Percentiles rank a stretch among this genome's conserved stretches.
phyloP scores from a whole-genome alignment of 2,113 vertebrate genomes.

The Coptodon bakossiorum region DNA sequence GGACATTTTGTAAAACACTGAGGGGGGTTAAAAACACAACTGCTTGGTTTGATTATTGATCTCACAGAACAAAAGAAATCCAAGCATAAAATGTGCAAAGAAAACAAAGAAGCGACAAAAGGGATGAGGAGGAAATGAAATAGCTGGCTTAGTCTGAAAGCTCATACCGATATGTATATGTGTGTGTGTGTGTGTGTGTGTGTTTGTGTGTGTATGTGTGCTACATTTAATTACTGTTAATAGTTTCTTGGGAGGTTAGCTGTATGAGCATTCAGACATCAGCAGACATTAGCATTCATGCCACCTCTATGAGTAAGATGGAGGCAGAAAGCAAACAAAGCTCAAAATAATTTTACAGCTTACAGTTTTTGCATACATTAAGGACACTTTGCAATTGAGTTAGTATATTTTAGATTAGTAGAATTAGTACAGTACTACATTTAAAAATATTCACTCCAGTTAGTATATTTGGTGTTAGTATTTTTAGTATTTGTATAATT shows the following conservation, averaged over 20 bases:
- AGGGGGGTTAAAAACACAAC: not conserved
- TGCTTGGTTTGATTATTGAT: not conserved
- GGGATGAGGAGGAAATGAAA: not conserved
- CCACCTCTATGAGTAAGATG: not conserved
- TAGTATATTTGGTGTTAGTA: not conserved
- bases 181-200: not conserved
- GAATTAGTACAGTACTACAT: not conserved
- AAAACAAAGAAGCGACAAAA: not conserved
- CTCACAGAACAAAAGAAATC: not conserved
- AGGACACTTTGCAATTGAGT: not conserved
- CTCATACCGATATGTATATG: not conserved
- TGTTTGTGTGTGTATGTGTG: not conserved
- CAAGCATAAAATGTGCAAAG: not conserved
- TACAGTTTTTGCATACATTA: not conserved
- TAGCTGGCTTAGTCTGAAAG: not conserved
- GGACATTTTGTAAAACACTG: not conserved
- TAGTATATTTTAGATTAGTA: slow-evolving; percentile 4
- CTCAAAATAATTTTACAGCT: not conserved
- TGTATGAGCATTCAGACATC: not conserved
- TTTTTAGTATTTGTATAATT: slow-evolving; percentile 5
- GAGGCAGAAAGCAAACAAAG: not conserved
- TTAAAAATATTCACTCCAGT: not conserved
- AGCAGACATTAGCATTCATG: not conserved
- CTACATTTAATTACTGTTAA: not conserved
- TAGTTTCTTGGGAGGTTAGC: not conserved